Percentiles rank a stretch among this genome's conserved stretches.
Evolutionary conservation across 1,140 invertebrate species (phyloP).

Genomic region (Calephelis nemesis): DNA sequence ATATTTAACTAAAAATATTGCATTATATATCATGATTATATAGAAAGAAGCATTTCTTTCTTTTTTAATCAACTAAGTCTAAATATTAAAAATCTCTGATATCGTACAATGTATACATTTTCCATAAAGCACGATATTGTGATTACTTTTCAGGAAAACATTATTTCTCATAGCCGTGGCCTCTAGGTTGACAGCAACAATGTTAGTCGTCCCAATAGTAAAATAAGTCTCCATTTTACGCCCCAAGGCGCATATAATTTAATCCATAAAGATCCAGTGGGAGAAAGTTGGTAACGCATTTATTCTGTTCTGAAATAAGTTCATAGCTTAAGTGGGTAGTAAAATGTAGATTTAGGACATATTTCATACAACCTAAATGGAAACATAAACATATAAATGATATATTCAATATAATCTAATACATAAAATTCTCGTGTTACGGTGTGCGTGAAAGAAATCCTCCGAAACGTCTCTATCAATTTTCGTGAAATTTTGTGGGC

Average conservation of each 20-base stretch:
- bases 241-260: constrained; percentile 70
- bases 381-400: too few relatives aligned
- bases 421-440: too few relatives aligned
- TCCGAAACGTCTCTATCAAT: too few relatives aligned
- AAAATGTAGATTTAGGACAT: constrained; percentile 6
- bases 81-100: too few relatives aligned
- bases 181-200: constrained; percentile 58
- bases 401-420: too few relatives aligned
- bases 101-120: not conserved
- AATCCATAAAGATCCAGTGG: constrained; percentile 65
- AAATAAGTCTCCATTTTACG: constrained; percentile 69
- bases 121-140: not conserved
- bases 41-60: too few relatives aligned
- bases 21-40: too few relatives aligned
- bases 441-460: too few relatives aligned
- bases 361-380: not conserved
- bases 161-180: constrained; percentile 8
- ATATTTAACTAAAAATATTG: too few relatives aligned
- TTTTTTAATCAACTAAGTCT: too few relatives aligned
- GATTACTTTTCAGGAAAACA: constrained; percentile 10
- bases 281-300: constrained; percentile 64
- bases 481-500: too few relatives aligned
- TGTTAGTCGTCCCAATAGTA: constrained; percentile 57
- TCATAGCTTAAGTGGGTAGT: constrained; percentile 22
- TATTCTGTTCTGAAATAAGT: constrained; percentile 56